These are phyloP conservation scores for Dromius quadrimaculatus DNA, from an alignment of 2,888 invertebrate genomes.

Conservation along the genomic window DNA sequence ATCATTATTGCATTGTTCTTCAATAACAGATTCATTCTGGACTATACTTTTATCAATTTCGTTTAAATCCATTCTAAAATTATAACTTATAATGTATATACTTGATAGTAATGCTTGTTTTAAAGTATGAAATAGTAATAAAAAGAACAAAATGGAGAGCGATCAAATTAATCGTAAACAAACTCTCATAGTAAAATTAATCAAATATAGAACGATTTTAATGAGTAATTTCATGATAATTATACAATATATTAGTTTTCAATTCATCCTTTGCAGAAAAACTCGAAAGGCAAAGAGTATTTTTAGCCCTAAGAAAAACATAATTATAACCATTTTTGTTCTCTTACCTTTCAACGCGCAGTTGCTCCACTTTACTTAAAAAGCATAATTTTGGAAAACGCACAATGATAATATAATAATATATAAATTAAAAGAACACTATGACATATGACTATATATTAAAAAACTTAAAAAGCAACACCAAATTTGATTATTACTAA, in stretches of 20 bases:
- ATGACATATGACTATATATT: constrained; percentile 18
- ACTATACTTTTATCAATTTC: constrained; percentile 7
- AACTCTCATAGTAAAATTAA: neutral
- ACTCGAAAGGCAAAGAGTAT: constrained; percentile 1
- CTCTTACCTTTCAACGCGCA: constrained; percentile 38
- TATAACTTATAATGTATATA: neutral
- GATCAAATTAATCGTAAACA: constrained; percentile 24
- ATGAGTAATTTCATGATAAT: neutral
- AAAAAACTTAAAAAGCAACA: constrained; percentile 2
- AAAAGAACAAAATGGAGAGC: constrained; percentile 38
- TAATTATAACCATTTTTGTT: constrained; percentile 24
- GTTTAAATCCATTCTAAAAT: constrained; percentile 38
- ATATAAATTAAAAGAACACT: constrained; percentile 24
- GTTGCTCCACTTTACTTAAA: constrained; percentile 29
- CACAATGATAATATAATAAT: constrained; percentile 23
- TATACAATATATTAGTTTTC: neutral
- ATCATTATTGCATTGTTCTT: constrained; percentile 5
- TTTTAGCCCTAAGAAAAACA: neutral
- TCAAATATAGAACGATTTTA: neutral
- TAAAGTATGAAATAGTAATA: constrained; percentile 16
- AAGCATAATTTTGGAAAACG: constrained; percentile 14
- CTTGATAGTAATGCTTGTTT: neutral
- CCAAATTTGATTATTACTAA: constrained; percentile 36
- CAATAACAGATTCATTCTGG: constrained; percentile 14
- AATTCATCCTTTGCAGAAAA: neutral